Base-by-base conservation (phyloP, 1,140 invertebrate genomes). In the Papilio polyxenes region DNA sequence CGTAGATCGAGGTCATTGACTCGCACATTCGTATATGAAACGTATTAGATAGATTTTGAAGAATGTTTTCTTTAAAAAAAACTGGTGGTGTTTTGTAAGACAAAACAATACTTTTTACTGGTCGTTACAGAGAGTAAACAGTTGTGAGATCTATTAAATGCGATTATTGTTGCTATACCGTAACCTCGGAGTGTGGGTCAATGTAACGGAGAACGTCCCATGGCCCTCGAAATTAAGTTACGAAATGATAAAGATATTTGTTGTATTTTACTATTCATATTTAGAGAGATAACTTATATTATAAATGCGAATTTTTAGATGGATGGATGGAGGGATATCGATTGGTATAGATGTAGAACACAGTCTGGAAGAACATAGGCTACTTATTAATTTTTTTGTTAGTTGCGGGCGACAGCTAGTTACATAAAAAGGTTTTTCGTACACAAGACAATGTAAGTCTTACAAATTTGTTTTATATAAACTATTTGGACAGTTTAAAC, bases 121-220 rank as follows among this genome's bases (percentile, higher is more conserved):
- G 62, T 23, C 59, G 4, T 23, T 65, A 65, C 62, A 51, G 51
- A 65, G 62, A 65, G 62, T 65, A 10, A n/a, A 65, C 31, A 65
- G 62, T 65, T 65, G 62, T 23, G 59, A 62, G n/a, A 65, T 31
- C 62, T 13, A 3, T 65, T 65, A 65, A 31, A 13, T 37, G 3
- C 62, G 20, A 13, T 10, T 15, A 65, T 13, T 31, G 23, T 65
- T 65, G 62, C 23, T 31, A 65, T 65, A 37, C 11, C 62, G 62
- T 31, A 23, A 65, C 62, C 62, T 65, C 62, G 62, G 10, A 65
- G 62, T 65, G 20, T 31, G 62, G 62, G 62, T 65, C 62, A 65
- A 65, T 65, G 62, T 65, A 65, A 65, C 62, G 23, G 62, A 65
- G 62, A 65, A 23, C 62, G 62, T 65, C 62, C 62, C 62, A 65